Conservation (phyloP, 2,888 invertebrate genomes). For the Oxyteleia sp. region DNA sequence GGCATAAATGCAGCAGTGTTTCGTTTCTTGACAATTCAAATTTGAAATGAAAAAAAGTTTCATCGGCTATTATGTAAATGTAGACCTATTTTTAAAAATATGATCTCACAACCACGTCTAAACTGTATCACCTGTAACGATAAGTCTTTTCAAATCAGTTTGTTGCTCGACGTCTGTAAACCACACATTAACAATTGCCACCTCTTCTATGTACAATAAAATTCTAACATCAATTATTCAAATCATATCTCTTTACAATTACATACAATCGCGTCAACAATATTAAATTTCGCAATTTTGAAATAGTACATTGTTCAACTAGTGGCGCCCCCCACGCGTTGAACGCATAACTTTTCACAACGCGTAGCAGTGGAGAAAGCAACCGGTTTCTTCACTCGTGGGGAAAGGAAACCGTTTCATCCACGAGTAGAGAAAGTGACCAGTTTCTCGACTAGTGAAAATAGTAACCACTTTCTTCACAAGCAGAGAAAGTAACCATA, state of each 20-base stretch:
- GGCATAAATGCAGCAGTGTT: conserved; percentile 38
- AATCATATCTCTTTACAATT: conserved; percentile 42
- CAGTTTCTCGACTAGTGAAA: too few relatives aligned
- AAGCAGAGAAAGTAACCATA: too few relatives aligned
- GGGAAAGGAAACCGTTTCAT: too few relatives aligned
- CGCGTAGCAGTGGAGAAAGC: too few relatives aligned
- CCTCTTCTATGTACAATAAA: conserved; percentile 38
- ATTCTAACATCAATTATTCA: conserved; percentile 39
- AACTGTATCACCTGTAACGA: conserved; percentile 25
- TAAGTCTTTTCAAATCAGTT: conserved; percentile 6
- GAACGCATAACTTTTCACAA: too few relatives aligned
- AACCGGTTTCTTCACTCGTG: too few relatives aligned
- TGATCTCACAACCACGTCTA: conserved; percentile 41
- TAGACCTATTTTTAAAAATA: conserved; percentile 29
- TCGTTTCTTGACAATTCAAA: background rate
- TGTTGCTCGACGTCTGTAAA: background rate
- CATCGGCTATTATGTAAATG: conserved; percentile 13
- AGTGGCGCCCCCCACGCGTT: too few relatives aligned
- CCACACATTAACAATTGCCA: background rate
- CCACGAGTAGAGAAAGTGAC: too few relatives aligned
- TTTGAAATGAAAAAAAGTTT: conserved; percentile 25
- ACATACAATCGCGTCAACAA: conserved; percentile 34
- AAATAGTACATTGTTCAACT: too few relatives aligned
- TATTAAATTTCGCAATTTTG: conserved; percentile 20
- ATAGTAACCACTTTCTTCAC: too few relatives aligned